Base-by-base conservation (phyloP, 2,113 vertebrate genomes). In the Crotalus viridis region DNA sequence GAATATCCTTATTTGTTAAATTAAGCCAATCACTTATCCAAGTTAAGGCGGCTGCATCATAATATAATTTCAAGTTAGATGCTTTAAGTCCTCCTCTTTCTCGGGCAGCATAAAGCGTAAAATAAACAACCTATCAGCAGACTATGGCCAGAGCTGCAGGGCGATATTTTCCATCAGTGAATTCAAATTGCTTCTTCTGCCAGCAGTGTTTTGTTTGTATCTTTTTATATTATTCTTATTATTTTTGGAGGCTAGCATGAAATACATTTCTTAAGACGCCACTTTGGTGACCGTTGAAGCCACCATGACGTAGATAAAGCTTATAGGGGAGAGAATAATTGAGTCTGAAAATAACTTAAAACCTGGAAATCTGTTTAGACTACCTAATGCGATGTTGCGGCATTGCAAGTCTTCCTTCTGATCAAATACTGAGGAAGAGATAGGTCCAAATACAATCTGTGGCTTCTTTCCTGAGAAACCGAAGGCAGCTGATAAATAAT, bases 141-240 rank as follows among this genome's bases (percentile, higher is more conserved):
- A 93, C 64, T 95, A 97, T 96, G 96, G 93, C 90, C 93, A 94
- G 95, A 93, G 91, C 94, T 95, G 93, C 92, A 94, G 91, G 93
- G 93, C 92, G 95, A 87, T 89, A 95, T 97, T 97, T 97, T 96
- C 96, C 94, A 97, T 96, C 95, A 96, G 94, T 94, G 96, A 96
- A 97, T 97, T 97, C 95, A 97, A 93, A 97, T 97, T 97, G 96
- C 95, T 98, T 97, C 94, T 96, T 87, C 90, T 93, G 95, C 96
- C 94, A 95, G 97, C 96, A 96, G 95, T 96, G 90, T 96, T 96
- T 95, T 22, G 39, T 94, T 94, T 95, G 95, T 96, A 96, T 94
- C 96, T 97, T 97, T 97, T 96, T 97, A 97, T 95, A 87, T 52
- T 28, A 54, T 52, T 28, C 10, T 96, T 90, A 61, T 61, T 61